phyloP scores from a whole-genome alignment of 2,797 vertebrate species.

The Sebastiscus tertius region DNA sequence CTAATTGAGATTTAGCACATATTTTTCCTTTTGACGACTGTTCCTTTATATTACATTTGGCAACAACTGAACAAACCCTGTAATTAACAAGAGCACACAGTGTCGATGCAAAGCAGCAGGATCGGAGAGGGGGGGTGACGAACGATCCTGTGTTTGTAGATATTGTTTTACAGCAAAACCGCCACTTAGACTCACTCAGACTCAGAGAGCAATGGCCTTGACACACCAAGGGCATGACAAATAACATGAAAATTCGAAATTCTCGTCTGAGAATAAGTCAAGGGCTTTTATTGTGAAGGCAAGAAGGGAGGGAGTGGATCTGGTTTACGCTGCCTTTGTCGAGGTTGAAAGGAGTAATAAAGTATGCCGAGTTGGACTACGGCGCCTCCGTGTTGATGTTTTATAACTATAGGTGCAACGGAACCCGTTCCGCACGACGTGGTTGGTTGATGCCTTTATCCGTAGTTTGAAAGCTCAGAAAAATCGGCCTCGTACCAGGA shows the following conservation, averaged over 20 bases:
- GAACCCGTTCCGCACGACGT: background rate
- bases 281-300: background rate
- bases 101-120: background rate
- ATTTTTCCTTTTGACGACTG: background rate
- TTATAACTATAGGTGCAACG: background rate
- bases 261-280: background rate
- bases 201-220: background rate
- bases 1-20: background rate
- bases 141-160: background rate
- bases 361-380: background rate
- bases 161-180: background rate
- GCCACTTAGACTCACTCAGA: background rate
- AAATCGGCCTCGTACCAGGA: too few relatives aligned
- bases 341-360: background rate
- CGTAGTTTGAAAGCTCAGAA: too few relatives aligned
- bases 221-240: background rate
- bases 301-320: background rate
- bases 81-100: background rate
- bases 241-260: background rate
- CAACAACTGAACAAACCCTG: background rate
- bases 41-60: background rate
- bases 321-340: background rate
- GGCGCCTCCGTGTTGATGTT: background rate
- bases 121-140: background rate
- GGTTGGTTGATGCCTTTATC: too few relatives aligned